Base-by-base conservation (phyloP, 2,888 invertebrate species). In the Harpalus rufipes region DNA sequence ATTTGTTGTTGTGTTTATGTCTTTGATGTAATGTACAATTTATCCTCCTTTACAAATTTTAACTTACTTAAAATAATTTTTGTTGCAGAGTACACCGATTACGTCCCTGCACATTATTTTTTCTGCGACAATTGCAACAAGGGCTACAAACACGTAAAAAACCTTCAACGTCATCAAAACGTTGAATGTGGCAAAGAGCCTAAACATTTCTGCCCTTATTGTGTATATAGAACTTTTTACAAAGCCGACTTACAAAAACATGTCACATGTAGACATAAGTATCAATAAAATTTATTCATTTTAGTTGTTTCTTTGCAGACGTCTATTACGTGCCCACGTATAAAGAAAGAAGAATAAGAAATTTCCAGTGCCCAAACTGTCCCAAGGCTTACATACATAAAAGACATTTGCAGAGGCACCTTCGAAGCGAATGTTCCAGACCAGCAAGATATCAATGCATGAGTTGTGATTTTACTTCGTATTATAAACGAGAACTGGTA, bases 181-280 rank as follows among this genome's bases (percentile, higher is more conserved):
- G 89, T 90, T 86, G 91, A 91, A 85, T 91, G 91, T 85, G 90
- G 90, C 18, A 89, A 89, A 85, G 88, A 88, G 16, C 90, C 90
- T 2, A 87, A 89, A 44, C 90, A 90, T 86, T 87, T 87, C 32
- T 93, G 93, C 87, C 92, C 88, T 0, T 89, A 89, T 84, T 91
- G 90, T 85, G 85, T 86, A 10, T 89, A 89, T 79, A 51, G 21
- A 72, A 56, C 81, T 0, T 81, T 32, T 39, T 81, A 81, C n/a
- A 72, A 72, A 72, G 51, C 68, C 12, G 51, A 56, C 14, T 56
- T 81, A 12, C 12, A 56, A 10, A 51, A 68, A 14, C 81, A 81
- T 68, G 56, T 72, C n/a, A 39, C 25, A 8, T 14, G 63, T 3
- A 51, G 14, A 58, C 81, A 74, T 21, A 74, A 39, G 7, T 32